phyloP scores from a whole-genome alignment of 2,797 vertebrate species.

The Scarus forsteni region DNA sequence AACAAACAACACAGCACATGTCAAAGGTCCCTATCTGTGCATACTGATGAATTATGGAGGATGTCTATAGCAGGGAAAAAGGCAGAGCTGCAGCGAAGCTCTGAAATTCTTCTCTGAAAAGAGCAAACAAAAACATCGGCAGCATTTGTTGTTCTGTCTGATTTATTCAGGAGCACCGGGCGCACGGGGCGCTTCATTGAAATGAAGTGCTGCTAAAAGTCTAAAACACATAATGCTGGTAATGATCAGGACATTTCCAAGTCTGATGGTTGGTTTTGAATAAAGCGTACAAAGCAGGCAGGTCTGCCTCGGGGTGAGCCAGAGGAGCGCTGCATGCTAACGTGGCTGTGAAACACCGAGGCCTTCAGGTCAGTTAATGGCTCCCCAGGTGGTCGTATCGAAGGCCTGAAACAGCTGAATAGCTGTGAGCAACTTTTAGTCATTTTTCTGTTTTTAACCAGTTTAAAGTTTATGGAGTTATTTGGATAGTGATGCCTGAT shows the following conservation, averaged over 20 bases:
- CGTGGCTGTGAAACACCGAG: neutral
- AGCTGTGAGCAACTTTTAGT: neutral
- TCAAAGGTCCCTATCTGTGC: conserved; percentile 14
- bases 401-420: neutral
- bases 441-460: neutral
- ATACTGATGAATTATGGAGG: conserved; percentile 26
- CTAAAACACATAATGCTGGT: conserved; percentile 15
- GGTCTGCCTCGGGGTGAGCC: conserved; percentile 12
- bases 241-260: conserved; percentile 17
- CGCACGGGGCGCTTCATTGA: neutral
- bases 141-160: conserved; percentile 13
- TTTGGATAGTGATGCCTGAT: too few species aligned
- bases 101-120: conserved; percentile 7
- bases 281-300: conserved; percentile 13
- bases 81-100: conserved; percentile 6
- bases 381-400: conserved; percentile 14
- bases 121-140: conserved; percentile 10
- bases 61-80: conserved; percentile 28
- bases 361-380: conserved; percentile 24
- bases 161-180: conserved; percentile 5
- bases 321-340: conserved; percentile 8
- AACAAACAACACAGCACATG: conserved; percentile 21
- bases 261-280: conserved; percentile 1
- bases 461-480: too few species aligned
- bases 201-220: conserved; percentile 4